Evolutionary conservation across 2,888 invertebrate species (phyloP), one percentile per base, ranked within the genome.

Genomic region (Octodonta nipae): DNA sequence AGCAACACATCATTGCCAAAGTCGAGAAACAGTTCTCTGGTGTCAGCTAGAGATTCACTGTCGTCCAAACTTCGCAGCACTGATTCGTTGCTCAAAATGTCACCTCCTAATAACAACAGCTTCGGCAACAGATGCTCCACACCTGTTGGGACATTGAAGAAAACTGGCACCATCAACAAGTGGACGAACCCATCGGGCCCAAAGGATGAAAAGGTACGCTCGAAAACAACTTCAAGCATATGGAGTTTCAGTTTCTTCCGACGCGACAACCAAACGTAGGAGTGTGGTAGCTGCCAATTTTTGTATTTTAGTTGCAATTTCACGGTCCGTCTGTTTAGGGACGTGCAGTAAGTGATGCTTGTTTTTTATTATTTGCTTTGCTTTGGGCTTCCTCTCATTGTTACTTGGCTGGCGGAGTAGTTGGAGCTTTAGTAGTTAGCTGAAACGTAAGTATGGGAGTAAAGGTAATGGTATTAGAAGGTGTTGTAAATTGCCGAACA

Each of bases 181-280:
- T 50, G 52, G 33, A 26, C 22, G 10, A 22, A 22, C 20, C 22
- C 22, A 3, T 3, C 22, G 10, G 22, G 22, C 36, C 38, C 38
- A 22, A 43, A 43, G 36, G 45, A 38, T 36, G 53, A 54, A 46
- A 79, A 80, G 79, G 79, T 80, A 75, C 79, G 80, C 59, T 63
- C 70, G 61, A 73, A 71, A 65, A 70, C 71, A 60, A 51, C 49
- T 47, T 47, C 47, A 32, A 70, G 70, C 63, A 75, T 76, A 69
- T 78, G 77, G 78, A 22, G 22, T 22, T 69, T 71, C 70, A 68
- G 61, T 64, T 69, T 71, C 70, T 67, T 71, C 66, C 68, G 73
- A 69, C 61, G 60, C 56, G 60, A 63, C 65, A 67, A 70, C 50
- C 61, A 64, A 50, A 54, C 62, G 51, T 62, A 61, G 58, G 52